phyloP scores from a whole-genome alignment of 1,140 invertebrate species.

The Pomacea maculata region DNA sequence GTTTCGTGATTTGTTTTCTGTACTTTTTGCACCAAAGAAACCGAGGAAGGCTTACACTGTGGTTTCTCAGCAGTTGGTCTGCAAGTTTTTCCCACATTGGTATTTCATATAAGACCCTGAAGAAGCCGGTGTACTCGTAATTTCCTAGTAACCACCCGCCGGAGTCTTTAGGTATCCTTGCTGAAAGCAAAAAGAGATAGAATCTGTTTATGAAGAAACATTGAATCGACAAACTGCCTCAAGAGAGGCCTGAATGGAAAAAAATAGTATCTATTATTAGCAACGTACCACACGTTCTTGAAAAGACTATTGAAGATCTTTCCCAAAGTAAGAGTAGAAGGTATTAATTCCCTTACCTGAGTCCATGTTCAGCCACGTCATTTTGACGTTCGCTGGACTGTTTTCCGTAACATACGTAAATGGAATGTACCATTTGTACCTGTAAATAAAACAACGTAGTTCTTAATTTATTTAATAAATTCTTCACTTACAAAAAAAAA shows the following conservation, averaged over 20 bases:
- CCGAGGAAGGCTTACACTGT: constrained; percentile 66
- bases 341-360: constrained; percentile 36
- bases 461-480: no score
- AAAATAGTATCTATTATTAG: no score
- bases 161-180: constrained; percentile 35
- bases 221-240: background rate
- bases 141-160: constrained; percentile 84
- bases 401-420: constrained; percentile 70
- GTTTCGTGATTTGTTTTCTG: background rate
- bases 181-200: constrained; percentile 20
- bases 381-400: background rate
- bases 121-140: constrained; percentile 86
- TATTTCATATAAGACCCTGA: constrained; percentile 84
- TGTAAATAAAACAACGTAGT: constrained; percentile 32
- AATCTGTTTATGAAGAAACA: background rate
- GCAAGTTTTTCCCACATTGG: constrained; percentile 82
- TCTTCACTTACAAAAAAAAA: no score
- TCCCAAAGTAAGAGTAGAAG: background rate
- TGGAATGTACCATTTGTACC: constrained; percentile 80
- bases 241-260: no score
- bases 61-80: constrained; percentile 75
- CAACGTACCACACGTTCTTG: no score
- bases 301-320: no score
- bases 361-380: constrained; percentile 45
- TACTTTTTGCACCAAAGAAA: background rate